Conservation (phyloP, 2,797 vertebrate species). For the Catostomus latipinnis region DNA sequence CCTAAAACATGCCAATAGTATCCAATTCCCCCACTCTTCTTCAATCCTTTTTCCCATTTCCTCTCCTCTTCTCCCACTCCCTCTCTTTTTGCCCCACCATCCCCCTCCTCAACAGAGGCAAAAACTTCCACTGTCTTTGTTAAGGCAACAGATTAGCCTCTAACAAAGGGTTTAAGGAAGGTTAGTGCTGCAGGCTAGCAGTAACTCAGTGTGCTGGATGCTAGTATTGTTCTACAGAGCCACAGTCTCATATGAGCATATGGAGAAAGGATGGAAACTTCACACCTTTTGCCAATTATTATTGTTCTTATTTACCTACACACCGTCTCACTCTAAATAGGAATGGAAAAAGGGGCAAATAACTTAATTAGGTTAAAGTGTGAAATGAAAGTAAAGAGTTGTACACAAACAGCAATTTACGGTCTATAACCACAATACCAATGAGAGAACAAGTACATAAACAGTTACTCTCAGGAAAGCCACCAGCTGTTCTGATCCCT, state of each 20-base stretch:
- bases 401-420: not conserved
- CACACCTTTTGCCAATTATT: not conserved
- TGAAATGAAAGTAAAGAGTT: not conserved
- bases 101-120: constrained; percentile 33
- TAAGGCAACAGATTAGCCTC: constrained; percentile 71
- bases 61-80: constrained; percentile 21
- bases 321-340: not conserved
- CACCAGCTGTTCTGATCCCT: too few species aligned
- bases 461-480: not conserved
- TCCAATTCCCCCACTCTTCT: constrained; percentile 50
- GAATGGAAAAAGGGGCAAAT: not conserved
- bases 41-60: not conserved
- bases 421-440: not conserved
- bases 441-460: not conserved
- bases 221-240: constrained; percentile 72
- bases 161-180: constrained; percentile 68
- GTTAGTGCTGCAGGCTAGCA: constrained; percentile 61
- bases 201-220: constrained; percentile 71
- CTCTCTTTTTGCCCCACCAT: constrained; percentile 37
- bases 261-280: constrained; percentile 16
- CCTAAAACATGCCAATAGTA: constrained; percentile 60
- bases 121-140: constrained; percentile 57
- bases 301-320: not conserved
- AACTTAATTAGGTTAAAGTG: not conserved
- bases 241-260: constrained; percentile 67